Base-by-base conservation (phyloP, 2,888 invertebrate species). In the Tetragonula carbonaria region DNA sequence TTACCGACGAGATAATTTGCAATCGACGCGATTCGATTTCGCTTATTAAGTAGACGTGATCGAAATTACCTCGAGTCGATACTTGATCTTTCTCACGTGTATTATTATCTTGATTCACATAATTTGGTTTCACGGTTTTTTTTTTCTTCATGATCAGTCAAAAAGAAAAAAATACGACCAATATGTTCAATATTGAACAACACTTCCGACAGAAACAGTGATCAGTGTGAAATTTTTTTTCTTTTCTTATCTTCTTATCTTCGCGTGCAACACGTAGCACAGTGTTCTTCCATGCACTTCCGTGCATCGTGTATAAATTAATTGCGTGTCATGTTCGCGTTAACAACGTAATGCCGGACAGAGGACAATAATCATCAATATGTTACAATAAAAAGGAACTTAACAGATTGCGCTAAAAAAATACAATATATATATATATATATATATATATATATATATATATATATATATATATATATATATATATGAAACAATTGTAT, bases 401-500 rank as follows among this genome's bases (percentile, higher is more conserved):
- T 89, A 91, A 92, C 79, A 87, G 86, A 91, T 92, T 91, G 90
- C 90, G 89, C 92, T 93, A 92, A 91, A 93, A 92, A 92, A 92
- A 93, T 92, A 93, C 87, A 92, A 91, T 91, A 68, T 71, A 92
- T 92, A 92, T 92, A 92, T 92, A 92, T 92, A 91, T 92, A 93
- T 87, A n/a, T n/a, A n/a, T n/a, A n/a, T n/a, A n/a, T n/a, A n/a
- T 55, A 55, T n/a, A 21, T 55, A 55, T 55, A 55, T 92, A 89
- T 85, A n/a, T n/a, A n/a, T n/a, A n/a, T n/a, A n/a, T n/a, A 92
- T 92, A 92, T 92, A 93, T 23, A 91, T 91, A 68, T 70, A 92
- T 92, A 92, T 92, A 92, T 92, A 92, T 91, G 89, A 92, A 93
- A 93, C 92, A 93, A 93, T 89, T 91, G 87, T 92, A 91, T 92